A percentile compares a stretch with the other conserved stretches of the same genome.
Evolutionary conservation across 1,140 invertebrate species (phyloP).

Genomic region (Calephelis nemesis): DNA sequence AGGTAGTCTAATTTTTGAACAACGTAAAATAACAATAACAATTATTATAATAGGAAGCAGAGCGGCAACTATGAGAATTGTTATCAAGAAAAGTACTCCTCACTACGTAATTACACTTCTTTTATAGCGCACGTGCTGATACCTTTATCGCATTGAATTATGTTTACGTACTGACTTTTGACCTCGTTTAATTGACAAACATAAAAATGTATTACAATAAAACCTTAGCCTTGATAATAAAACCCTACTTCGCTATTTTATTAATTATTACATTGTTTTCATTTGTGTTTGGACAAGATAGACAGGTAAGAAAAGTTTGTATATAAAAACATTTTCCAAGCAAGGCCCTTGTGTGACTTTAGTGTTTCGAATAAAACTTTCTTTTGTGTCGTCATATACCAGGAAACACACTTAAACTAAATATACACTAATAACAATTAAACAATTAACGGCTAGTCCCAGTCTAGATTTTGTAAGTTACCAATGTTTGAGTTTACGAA

Average conservation of each 20-base stretch:
- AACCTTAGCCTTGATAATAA: slow-evolving; percentile 48
- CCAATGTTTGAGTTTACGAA: no score
- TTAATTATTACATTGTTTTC: slow-evolving; percentile 43
- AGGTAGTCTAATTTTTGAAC: no score
- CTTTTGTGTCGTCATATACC: slow-evolving; percentile 7
- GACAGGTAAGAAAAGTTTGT: slow-evolving; percentile 44
- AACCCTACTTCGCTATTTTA: slow-evolving; percentile 39
- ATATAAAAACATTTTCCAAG: slow-evolving; percentile 9
- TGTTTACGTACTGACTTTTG: slow-evolving; percentile 30
- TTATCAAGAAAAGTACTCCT: no score
- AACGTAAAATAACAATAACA: no score
- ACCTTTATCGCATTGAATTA: slow-evolving; percentile 40
- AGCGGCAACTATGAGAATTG: no score
- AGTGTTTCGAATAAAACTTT: background rate
- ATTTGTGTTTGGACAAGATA: slow-evolving; percentile 46
- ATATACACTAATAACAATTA: no score
- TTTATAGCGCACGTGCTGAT: slow-evolving; percentile 44
- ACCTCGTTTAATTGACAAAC: slow-evolving; percentile 16
- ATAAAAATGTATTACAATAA: slow-evolving; percentile 34
- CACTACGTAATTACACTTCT: background rate
- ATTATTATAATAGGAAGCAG: no score
- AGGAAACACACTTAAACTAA: no score
- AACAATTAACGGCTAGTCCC: no score
- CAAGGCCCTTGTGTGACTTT: no score
- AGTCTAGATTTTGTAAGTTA: no score